Conservation (phyloP, 92 coral and sea anemone genomes). For the Actinostola sp. region DNA sequence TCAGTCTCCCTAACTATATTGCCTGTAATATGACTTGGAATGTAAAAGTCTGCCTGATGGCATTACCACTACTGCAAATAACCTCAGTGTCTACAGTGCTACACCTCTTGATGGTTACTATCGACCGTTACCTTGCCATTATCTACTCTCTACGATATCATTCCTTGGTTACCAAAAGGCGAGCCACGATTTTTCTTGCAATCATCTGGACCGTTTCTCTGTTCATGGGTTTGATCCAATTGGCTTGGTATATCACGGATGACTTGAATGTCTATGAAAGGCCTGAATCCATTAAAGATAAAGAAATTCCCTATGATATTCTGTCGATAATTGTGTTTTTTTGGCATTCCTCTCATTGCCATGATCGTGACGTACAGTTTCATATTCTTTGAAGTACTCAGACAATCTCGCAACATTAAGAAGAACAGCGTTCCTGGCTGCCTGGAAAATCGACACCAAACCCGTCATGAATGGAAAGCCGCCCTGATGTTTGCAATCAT, state of each 20-base stretch:
- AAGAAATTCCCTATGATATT: slow-evolving; percentile 60
- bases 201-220: slow-evolving; percentile 50
- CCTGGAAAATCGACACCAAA: slow-evolving; percentile 39
- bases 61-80: slow-evolving; percentile 56
- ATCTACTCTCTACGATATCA: slow-evolving; percentile 69
- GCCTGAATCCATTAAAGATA: slow-evolving; percentile 36
- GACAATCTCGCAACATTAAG: slow-evolving; percentile 59
- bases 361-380: slow-evolving; percentile 49
- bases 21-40: slow-evolving; percentile 57
- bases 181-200: slow-evolving; percentile 22
- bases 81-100: slow-evolving; percentile 64
- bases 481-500: slow-evolving; percentile 53
- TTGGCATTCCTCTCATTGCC: slow-evolving; percentile 44
- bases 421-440: slow-evolving; percentile 58
- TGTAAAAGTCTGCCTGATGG: slow-evolving; percentile 43
- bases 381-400: slow-evolving; percentile 54
- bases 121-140: slow-evolving; percentile 66
- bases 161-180: slow-evolving; percentile 50
- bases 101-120: slow-evolving; percentile 53
- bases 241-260: slow-evolving; percentile 32
- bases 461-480: slow-evolving; percentile 66
- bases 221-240: slow-evolving; percentile 49
- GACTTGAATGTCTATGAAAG: slow-evolving; percentile 30
- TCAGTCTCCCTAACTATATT: slow-evolving; percentile 66
- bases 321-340: slow-evolving; percentile 33